Conservation (phyloP, 2,113 vertebrate genomes). For the Sinocyclocheilus anophthalmus region DNA sequence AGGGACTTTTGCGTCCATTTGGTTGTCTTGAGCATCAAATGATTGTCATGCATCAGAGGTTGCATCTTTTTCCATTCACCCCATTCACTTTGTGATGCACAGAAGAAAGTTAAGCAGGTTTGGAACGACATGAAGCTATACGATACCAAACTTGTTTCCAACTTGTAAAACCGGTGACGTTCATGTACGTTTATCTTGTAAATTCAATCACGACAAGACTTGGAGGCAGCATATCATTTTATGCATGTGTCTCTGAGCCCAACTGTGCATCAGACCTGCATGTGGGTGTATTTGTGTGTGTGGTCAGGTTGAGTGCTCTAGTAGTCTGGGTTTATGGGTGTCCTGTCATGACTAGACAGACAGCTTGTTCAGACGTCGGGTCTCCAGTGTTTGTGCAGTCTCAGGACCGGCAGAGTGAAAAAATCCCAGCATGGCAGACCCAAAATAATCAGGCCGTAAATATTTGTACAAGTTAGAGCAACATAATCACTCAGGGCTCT, state of each 20-base stretch:
- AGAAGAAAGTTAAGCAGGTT: not conserved
- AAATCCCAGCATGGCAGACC: conserved; percentile 33
- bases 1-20: not conserved
- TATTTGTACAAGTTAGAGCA: conserved; percentile 63
- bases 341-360: conserved; percentile 53
- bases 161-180: not conserved
- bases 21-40: not conserved
- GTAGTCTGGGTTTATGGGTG: conserved; percentile 51
- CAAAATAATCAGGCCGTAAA: conserved; percentile 63
- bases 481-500: conserved; percentile 60
- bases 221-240: no score
- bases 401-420: conserved; percentile 30
- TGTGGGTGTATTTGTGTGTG: conserved; percentile 25
- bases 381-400: conserved; percentile 53
- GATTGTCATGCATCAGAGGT: not conserved
- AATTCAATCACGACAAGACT: no score
- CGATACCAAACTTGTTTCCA: not conserved
- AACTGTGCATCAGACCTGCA: not conserved
- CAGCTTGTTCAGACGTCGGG: conserved; percentile 58
- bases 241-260: no score
- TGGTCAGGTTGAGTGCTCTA: conserved; percentile 14
- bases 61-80: not conserved
- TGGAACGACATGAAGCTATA: not conserved
- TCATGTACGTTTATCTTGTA: no score
- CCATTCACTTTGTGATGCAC: not conserved